Base-by-base conservation (phyloP, 2,113 vertebrate species). In the Gymnorhina tibicen region DNA sequence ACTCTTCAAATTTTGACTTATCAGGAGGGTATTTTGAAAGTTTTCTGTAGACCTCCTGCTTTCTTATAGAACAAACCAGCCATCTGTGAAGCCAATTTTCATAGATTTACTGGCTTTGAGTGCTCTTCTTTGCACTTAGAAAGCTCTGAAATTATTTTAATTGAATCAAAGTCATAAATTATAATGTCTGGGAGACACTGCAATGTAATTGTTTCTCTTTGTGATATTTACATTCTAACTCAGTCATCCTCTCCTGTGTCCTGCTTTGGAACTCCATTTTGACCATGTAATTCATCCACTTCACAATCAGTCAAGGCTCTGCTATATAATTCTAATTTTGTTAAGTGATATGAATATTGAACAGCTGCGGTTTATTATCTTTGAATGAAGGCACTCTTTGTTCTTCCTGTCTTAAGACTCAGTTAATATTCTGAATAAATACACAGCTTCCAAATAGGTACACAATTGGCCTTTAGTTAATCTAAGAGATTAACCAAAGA, bases 81-180 rank as follows among this genome's bases (percentile, higher is more conserved):
- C 91, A 91, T 53, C 84, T 96, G n/a, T 95, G 79, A 97, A 97
- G 86, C 21, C 82, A 94, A 79, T 96, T 97, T 97, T 97, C 70
- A 28, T 92, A 84, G 72, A 44, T 96, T 97, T 92, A 59, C 27
- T 68, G 55, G 39, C 46, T 47, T 89, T 80, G 24, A 49, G 18
- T 27, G 32, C 15, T 73, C 28, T 78, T 75, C 88, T 96, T 97
- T 62, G 37, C 84, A 75, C 79, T 93, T 89, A 75, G 78, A 79
- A 96, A 95, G 50, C 50, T 87, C 50, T 95, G 95, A 89, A 97
- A 87, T 92, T 83, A 90, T 95, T 96, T 96, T 93, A 97, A 97
- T 97, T 96, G 56, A 82, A 88, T 90, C 44, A 84, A 68, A 87
- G 50, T 39, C 14, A 53, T 95, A 60, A 95, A 91, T 84, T 93